Evolutionary conservation across 2,888 invertebrate species (phyloP).

Genomic region (Volucella inanis): DNA sequence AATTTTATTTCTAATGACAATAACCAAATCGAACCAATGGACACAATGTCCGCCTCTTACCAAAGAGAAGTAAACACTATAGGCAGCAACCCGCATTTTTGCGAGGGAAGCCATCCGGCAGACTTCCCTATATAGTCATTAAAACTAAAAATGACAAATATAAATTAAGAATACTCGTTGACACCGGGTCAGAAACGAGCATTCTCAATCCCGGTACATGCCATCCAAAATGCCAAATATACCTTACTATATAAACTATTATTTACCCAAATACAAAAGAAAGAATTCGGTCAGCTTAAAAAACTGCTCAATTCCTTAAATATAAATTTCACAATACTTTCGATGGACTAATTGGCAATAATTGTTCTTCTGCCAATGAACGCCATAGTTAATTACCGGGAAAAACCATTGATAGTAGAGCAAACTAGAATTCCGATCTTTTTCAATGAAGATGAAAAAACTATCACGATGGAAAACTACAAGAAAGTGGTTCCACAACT

Average conservation of each 20-base stretch:
- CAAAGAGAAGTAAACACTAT: neutral
- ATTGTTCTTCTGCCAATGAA: conserved; percentile 23
- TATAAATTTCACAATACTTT: conserved; percentile 45
- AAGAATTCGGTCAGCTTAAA: conserved; percentile 42
- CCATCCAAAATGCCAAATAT: too few species aligned
- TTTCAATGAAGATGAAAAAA: conserved; percentile 40
- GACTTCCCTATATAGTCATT: conserved; percentile 55
- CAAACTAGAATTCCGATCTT: conserved; percentile 26
- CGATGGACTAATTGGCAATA: conserved; percentile 57
- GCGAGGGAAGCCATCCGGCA: neutral
- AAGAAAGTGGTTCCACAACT: conserved; percentile 5
- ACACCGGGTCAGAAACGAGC: too few species aligned
- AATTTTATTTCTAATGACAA: conserved; percentile 1
- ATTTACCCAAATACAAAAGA: conserved; percentile 42
- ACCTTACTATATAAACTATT: too few species aligned
- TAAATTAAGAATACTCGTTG: too few species aligned
- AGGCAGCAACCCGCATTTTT: conserved; percentile 24
- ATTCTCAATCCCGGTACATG: too few species aligned
- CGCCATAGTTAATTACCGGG: conserved; percentile 25
- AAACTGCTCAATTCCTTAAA: conserved; percentile 53
- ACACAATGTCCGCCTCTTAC: conserved; percentile 10
- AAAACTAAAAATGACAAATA: conserved; percentile 46
- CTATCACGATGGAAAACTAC: neutral
- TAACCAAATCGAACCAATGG: conserved; percentile 22
- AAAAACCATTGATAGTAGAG: conserved; percentile 16